Evolutionary conservation across 2,888 invertebrate genomes (phyloP).

Genomic region (Eupeodes latifasciatus): DNA sequence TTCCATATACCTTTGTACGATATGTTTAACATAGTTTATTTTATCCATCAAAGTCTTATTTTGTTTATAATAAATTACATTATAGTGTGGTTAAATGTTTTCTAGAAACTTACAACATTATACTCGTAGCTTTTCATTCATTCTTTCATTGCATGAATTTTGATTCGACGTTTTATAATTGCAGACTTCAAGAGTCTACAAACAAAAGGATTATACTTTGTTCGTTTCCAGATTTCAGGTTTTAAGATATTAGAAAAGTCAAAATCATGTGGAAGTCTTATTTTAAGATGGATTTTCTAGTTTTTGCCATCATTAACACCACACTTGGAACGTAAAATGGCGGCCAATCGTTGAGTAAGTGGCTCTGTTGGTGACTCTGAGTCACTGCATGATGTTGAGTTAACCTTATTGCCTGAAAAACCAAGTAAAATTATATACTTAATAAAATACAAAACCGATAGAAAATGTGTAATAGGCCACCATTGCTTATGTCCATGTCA

Average conservation of each 20-base stretch:
- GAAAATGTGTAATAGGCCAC: slow-evolving; percentile 50
- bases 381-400: slow-evolving; percentile 84
- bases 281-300: slow-evolving; percentile 24
- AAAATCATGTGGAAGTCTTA: slow-evolving; percentile 35
- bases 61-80: slow-evolving; percentile 50
- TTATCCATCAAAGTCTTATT: slow-evolving; percentile 73
- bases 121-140: slow-evolving; percentile 16
- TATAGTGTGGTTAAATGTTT: slow-evolving; percentile 56
- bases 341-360: slow-evolving; percentile 83
- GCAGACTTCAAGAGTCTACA: slow-evolving; percentile 14
- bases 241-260: slow-evolving; percentile 1
- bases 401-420: slow-evolving; percentile 81
- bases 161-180: slow-evolving; percentile 41
- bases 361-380: slow-evolving; percentile 84
- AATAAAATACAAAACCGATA: neutral
- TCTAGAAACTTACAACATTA: slow-evolving; percentile 54
- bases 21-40: slow-evolving; percentile 82
- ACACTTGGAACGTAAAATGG: slow-evolving; percentile 83
- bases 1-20: slow-evolving; percentile 81
- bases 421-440: neutral
- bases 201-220: slow-evolving; percentile 39
- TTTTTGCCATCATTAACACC: slow-evolving; percentile 78
- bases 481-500: slow-evolving; percentile 83
- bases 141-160: slow-evolving; percentile 29
- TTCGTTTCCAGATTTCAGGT: slow-evolving; percentile 37